Evolutionary conservation across 2,113 vertebrate genomes (phyloP).

Genomic region (Catharus bicknelli): DNA sequence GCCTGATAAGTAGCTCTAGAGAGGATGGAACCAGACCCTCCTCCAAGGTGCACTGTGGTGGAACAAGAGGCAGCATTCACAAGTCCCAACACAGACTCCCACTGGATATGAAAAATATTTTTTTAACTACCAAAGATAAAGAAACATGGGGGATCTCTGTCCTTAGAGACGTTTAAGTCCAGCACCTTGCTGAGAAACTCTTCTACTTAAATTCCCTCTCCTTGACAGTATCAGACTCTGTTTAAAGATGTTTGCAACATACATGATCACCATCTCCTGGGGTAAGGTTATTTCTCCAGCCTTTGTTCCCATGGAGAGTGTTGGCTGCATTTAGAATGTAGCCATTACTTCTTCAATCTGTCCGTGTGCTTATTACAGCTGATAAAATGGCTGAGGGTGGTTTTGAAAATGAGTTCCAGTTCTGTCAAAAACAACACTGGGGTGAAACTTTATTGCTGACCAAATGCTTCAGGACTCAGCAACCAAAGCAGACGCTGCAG

Average conservation of each 20-base stretch:
- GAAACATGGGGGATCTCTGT: neutral
- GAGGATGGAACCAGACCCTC: neutral
- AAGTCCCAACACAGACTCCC: neutral
- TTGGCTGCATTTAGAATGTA: neutral
- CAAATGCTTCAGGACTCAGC: neutral
- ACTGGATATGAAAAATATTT: neutral
- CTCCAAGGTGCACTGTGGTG: neutral
- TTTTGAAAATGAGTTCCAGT: neutral
- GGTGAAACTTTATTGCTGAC: neutral
- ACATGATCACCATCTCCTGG: constrained; percentile 9
- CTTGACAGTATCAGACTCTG: neutral
- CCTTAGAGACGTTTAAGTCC: neutral
- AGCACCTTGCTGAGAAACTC: neutral
- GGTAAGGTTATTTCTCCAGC: neutral
- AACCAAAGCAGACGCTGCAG: neutral
- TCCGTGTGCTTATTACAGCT: neutral
- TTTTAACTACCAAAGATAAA: neutral
- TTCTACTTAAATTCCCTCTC: neutral
- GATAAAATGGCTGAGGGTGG: neutral
- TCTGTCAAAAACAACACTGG: neutral
- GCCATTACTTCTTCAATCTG: neutral
- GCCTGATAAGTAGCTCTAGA: neutral
- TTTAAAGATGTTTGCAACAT: neutral
- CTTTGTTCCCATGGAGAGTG: neutral
- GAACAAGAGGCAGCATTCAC: neutral